Evolutionary conservation across 2,113 vertebrate genomes (phyloP).

Genomic region (Halichoeres trimaculatus): DNA sequence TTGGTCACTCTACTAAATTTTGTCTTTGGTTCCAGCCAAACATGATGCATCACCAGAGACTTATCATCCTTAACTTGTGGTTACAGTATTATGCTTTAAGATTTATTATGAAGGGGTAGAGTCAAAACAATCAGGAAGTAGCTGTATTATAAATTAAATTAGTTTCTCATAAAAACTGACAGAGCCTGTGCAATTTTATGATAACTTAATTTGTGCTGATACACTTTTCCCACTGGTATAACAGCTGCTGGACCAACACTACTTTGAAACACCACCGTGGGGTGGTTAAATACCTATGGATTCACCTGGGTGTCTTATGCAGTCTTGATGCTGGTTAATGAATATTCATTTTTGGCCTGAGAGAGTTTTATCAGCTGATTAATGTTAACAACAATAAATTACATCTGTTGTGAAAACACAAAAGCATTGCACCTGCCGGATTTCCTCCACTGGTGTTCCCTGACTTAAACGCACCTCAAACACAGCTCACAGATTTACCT

Average conservation of each 20-base stretch:
- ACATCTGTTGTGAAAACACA: neutral
- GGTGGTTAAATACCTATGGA: neutral
- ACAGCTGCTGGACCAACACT: neutral
- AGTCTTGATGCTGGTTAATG: too few species aligned
- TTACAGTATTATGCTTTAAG: neutral
- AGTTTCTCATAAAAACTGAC: constrained; percentile 9
- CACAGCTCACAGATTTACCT: constrained; percentile 5
- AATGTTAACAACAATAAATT: neutral
- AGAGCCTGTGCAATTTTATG: neutral
- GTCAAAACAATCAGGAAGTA: neutral
- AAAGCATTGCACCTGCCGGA: neutral
- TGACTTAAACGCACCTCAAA: constrained; percentile 20
- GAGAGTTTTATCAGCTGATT: neutral
- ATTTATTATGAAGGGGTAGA: neutral
- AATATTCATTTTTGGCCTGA: neutral
- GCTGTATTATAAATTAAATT: neutral
- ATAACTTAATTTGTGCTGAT: too few species aligned
- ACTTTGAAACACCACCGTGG: neutral
- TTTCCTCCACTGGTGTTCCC: neutral
- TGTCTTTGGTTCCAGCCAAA: constrained; percentile 20
- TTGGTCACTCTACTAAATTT: constrained; percentile 21
- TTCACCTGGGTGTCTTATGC: neutral
- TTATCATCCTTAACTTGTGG: neutral
- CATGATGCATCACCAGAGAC: constrained; percentile 4
- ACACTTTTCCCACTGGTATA: too few species aligned